phyloP scores from a whole-genome alignment of 2,113 vertebrate genomes.

The Azemiops feae region DNA sequence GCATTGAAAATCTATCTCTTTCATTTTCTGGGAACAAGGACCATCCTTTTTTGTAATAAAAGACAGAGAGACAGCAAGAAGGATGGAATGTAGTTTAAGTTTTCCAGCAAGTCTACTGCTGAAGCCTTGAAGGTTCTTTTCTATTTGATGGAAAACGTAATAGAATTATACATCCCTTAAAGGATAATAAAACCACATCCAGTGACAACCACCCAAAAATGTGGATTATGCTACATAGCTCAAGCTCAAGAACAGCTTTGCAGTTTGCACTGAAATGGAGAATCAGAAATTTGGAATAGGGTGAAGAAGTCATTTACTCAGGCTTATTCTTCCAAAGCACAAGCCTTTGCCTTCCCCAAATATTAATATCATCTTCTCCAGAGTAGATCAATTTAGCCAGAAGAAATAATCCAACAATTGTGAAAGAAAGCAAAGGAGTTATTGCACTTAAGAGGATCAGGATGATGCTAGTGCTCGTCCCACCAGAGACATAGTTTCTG shows the following conservation, averaged over 20 bases:
- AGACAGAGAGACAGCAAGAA: neutral
- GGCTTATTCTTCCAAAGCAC: slow-evolving; percentile 22
- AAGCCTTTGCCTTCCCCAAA: slow-evolving; percentile 27
- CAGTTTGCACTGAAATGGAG: neutral
- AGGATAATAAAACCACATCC: neutral
- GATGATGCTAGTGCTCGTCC: slow-evolving; percentile 15
- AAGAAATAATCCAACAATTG: slow-evolving; percentile 28
- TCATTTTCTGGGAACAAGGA: neutral
- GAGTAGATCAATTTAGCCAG: slow-evolving; percentile 30
- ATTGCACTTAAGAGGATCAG: slow-evolving; percentile 8
- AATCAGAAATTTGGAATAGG: neutral
- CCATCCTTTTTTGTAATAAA: neutral
- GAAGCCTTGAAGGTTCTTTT: neutral
- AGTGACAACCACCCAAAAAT: neutral
- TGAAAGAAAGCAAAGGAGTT: slow-evolving; percentile 29
- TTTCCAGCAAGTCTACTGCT: neutral
- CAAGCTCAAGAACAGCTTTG: neutral
- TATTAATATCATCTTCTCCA: slow-evolving; percentile 38
- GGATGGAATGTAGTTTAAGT: neutral
- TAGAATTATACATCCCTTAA: neutral
- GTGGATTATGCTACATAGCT: neutral
- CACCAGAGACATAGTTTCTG: slow-evolving; percentile 12
- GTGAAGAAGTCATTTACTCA: slow-evolving; percentile 28
- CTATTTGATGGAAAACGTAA: neutral
- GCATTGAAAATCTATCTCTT: neutral